Base-by-base conservation (phyloP, 1,140 invertebrate species). In the Berghia stephanieae region DNA sequence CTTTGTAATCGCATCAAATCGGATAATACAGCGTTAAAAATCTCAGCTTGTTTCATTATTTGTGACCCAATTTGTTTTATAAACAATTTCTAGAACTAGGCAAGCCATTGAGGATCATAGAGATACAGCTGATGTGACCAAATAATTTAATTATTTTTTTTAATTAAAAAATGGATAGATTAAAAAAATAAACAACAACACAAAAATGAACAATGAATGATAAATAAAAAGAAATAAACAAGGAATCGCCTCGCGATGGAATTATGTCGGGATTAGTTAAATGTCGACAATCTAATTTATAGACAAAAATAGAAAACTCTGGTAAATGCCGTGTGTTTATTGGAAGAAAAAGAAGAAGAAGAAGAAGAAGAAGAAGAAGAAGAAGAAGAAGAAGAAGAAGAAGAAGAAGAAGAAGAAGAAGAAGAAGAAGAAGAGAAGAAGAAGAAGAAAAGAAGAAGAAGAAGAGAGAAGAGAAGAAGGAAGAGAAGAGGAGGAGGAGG, bases 381-480 rank as follows among this genome's bases (percentile, higher is more conserved):
- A 5, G 40, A 34, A 40, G 3, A n/a, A 34, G 40, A 34, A 4
- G 38, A 34, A 8, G 34, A 34, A 16, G 40, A 16, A 40, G 38
- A 34, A 34, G 34, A 36, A 40, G 34, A 68, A n/a, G 40, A 16
- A 36, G 3, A 16, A 34, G 6, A 16, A 34, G 38, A 68, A n/a
- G 6, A n/a, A 36, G 3, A 68, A 34, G 3, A n/a, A 5, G 40
- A 36, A 40, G 16, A 40, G 31, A 40, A 8, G 34, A 68, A 40
- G 21, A 40, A 3, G 34, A 8, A 68, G 5, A 34, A 34, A 10
- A n/a, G 34, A n/a, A 4, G 3, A 36, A 36, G 21, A 40, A 5
- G 40, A 34, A 68, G 66, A 34, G 40, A 68, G 66, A 68, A 68
- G 40, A 5, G 40, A 27, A 68, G 66, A 68, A 21, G n/a, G 66